Conservation (phyloP, 2,888 invertebrate species). For the Melanostoma scalare region DNA sequence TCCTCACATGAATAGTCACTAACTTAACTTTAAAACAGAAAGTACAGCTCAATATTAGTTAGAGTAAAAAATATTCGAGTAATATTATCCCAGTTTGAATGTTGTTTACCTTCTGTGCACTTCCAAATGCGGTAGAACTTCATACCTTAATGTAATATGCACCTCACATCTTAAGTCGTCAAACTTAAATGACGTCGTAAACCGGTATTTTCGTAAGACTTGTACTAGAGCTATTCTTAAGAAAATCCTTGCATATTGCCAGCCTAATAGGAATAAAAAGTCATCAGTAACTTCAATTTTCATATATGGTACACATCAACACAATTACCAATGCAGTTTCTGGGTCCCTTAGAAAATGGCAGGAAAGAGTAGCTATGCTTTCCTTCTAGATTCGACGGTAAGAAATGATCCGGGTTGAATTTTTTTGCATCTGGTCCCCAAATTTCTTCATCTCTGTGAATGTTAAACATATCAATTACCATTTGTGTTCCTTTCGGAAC, state of each 20-base stretch:
- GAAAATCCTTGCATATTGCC: conserved; percentile 78
- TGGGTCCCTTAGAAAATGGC: conserved; percentile 79
- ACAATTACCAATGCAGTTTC: conserved; percentile 79
- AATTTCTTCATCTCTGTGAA: conserved; percentile 78
- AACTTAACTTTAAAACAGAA: too few species aligned
- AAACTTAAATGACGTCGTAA: conserved; percentile 77
- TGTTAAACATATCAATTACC: conserved; percentile 77
- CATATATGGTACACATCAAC: not conserved
- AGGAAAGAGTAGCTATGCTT: conserved; percentile 79
- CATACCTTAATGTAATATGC: conserved; percentile 77
- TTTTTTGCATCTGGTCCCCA: conserved; percentile 79
- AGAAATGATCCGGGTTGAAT: conserved; percentile 80
- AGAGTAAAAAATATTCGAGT: too few species aligned
- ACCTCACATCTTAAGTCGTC: conserved; percentile 77
- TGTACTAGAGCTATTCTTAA: conserved; percentile 77
- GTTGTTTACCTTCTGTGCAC: conserved; percentile 72
- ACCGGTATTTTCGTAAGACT: conserved; percentile 77
- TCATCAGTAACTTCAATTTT: not conserved
- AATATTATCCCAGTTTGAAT: not conserved
- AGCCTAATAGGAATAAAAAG: conserved; percentile 74
- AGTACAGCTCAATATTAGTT: too few species aligned
- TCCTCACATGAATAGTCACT: too few species aligned
- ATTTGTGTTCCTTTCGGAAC: conserved; percentile 68
- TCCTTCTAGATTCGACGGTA: conserved; percentile 77
- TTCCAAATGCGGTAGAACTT: conserved; percentile 74